Base-by-base conservation (phyloP, 2,113 vertebrate species). In the Nothoprocta pentlandii region DNA sequence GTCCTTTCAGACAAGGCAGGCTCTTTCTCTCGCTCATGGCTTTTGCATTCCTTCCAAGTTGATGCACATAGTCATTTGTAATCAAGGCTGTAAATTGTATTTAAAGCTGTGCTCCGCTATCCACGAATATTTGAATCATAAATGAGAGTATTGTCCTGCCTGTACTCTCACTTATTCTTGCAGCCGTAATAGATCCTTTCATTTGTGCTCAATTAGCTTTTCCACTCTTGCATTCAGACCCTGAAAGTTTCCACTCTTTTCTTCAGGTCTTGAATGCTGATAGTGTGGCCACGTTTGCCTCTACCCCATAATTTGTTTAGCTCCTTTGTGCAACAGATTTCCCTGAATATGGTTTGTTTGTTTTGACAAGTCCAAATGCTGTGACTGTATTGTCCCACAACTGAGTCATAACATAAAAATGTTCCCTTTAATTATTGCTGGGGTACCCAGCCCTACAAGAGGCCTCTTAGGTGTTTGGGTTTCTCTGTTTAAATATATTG, bases 291-390 rank as follows among this genome's bases (percentile, higher is more conserved):
- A 88, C 17, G 4, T 70, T 97, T 82, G 73, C 94, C 59, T 94
- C 89, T 96, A 94, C 80, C 80, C 91, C 67, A 2, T 94, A 93
- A 96, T 97, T 96, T 97, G 85, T 95, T 95, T 93, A 78, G 90
- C 49, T 83, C 89, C 93, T 97, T 97, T 94, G 87, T 97, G 74
- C 86, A 80, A 66, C 74, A 53, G 89, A 91, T 95, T 95, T 96
- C 71, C 56, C 73, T 92, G 69, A 94, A 47, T 97, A 90, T 86
- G 89, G 86, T 97, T 97, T 96, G 92, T 97, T 97, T 97, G 96
- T 98, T 97, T 97, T 96, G 97, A 96, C 94, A 97, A 78, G 87
- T 79, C 91, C 91, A 41, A 51, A 92, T 86, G 84, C 89, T 59
- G 2, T 62, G 78, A 46, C 51, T 49, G 9, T 53, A 44, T 79